Evolutionary conservation across 2,797 vertebrate species (phyloP).

Genomic region (Karalla daura): DNA sequence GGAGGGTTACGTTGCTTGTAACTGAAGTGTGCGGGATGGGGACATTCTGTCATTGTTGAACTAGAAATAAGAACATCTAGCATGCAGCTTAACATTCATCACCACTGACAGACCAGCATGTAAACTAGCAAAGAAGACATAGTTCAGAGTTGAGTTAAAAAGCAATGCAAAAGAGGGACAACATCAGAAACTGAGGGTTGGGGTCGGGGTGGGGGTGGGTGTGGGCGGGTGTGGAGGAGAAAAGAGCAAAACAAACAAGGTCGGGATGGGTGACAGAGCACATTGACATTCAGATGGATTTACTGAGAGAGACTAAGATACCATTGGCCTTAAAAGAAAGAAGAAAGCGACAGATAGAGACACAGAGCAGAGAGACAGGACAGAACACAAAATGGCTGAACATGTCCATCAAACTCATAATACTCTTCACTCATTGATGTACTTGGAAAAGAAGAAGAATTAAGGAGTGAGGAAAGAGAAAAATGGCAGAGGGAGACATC

Average conservation of each 20-base stretch:
- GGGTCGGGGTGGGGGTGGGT: too few species aligned
- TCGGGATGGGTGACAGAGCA: constrained; percentile 51
- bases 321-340: constrained; percentile 60
- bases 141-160: constrained; percentile 87
- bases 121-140: constrained; percentile 84
- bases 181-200: too few species aligned
- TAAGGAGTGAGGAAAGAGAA: constrained; percentile 81
- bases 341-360: constrained; percentile 64
- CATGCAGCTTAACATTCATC: constrained; percentile 95
- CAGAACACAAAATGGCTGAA: constrained; percentile 63
- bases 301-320: constrained; percentile 54
- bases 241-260: constrained; percentile 50
- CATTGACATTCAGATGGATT: constrained; percentile 69
- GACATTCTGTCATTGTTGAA: constrained; percentile 89
- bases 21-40: constrained; percentile 94
- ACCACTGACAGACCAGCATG: constrained; percentile 90
- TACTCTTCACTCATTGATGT: constrained; percentile 63
- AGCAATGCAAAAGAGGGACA: constrained; percentile 88
- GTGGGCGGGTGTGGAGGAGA: constrained; percentile 17
- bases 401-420: constrained; percentile 59
- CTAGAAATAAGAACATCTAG: constrained; percentile 90
- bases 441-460: constrained; percentile 66
- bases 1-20: constrained; percentile 90
- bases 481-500: constrained; percentile 95
- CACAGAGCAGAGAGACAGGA: constrained; percentile 63